Base-by-base conservation (phyloP, 92 coral and sea anemone species). In the Porites divaricata region DNA sequence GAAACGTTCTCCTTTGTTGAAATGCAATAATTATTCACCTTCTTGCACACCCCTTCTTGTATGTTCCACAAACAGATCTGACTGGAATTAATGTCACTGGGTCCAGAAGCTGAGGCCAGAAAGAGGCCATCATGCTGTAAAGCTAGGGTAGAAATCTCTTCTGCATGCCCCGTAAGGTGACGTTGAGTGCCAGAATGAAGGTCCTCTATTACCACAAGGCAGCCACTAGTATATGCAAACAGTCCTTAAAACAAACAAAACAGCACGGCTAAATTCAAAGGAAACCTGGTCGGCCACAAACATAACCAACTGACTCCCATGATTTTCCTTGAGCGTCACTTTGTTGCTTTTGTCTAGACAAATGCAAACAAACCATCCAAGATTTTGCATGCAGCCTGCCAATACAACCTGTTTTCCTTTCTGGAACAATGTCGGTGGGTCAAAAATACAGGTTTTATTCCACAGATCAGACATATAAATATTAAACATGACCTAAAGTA, bases 61-160 rank as follows among this genome's bases (percentile, higher is more conserved):
- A 95, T 52, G 48, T 95, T 88, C 99, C 99, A 96, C 35, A 96
- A 85, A 77, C 94, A 93, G 63, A 96, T 94, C 78, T 95, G 99
- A 89, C 95, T 92, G 76, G 76, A 81, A 7, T 81, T 75, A 57
- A 85, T 76, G 11, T 88, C 89, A 21, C 98, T 89, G 22, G 99
- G 87, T n/a, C 97, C 99, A 0, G 98, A 96, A 9, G 97, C 99
- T 7, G 99, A 96, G 54, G 99, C 99, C 64, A 96, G 74, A 59
- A 92, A 78, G 25, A 89, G 91, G 53, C 98, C 97, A 84, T 96
- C 99, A 77, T 95, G 93, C 80, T 96, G 99, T 23, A 89, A 70
- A 4, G 98, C 84, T 24, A 96, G 64, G 49, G 99, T 96, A 4
- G 99, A 96, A 35, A 96, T 88, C 80, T 96, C 99, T 67, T 96